Percentiles rank a stretch among this genome's conserved stretches.
phyloP scores from a whole-genome alignment of 2,797 vertebrate species.

The Labroides dimidiatus region DNA sequence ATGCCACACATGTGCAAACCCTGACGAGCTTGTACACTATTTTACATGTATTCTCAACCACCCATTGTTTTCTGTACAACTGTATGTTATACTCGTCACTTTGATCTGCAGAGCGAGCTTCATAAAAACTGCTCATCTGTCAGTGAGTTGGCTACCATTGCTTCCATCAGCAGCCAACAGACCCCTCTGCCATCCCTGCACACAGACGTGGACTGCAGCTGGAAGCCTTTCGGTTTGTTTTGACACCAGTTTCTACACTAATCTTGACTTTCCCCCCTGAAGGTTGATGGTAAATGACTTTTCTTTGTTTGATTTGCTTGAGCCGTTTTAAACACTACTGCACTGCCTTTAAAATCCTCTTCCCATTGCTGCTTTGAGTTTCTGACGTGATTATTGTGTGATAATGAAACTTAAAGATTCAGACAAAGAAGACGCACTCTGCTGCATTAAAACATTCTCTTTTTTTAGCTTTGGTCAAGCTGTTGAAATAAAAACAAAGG shows the following conservation, averaged over 20 bases:
- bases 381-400: too few species aligned
- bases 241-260: background rate
- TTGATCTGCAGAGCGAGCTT: constrained; percentile 88
- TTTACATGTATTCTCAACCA: background rate
- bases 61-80: background rate
- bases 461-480: too few species aligned
- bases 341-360: too few species aligned
- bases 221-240: constrained; percentile 93
- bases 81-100: constrained; percentile 1
- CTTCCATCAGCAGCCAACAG: constrained; percentile 22
- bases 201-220: constrained; percentile 87
- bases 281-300: background rate
- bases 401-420: too few species aligned
- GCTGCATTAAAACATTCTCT: background rate
- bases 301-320: too few species aligned
- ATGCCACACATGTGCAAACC: too few species aligned
- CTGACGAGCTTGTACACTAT: too few species aligned
- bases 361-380: too few species aligned
- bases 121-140: constrained; percentile 91
- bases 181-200: constrained; percentile 61
- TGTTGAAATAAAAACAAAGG: background rate
- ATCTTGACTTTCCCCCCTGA: too few species aligned
- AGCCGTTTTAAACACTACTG: background rate
- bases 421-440: background rate
- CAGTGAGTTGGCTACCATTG: constrained; percentile 46